Conservation (phyloP, 2,797 vertebrate genomes). For the Tiaroga cobitis region DNA sequence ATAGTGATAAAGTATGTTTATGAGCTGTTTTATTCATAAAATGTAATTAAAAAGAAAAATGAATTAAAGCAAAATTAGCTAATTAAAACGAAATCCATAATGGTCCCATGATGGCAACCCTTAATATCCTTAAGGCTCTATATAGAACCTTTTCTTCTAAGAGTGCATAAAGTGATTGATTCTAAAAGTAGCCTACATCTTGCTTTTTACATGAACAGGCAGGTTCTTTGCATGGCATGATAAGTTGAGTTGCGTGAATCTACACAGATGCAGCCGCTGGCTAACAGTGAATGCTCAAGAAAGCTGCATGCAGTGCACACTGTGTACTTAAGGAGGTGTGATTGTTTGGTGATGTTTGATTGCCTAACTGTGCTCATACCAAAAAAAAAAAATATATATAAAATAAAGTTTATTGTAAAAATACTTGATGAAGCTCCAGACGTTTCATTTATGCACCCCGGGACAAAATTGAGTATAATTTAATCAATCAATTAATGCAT, state of each 20-base stretch:
- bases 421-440: neutral
- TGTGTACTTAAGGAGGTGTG: constrained; percentile 42
- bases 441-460: neutral
- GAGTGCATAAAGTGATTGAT: neutral
- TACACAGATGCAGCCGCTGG: constrained; percentile 6
- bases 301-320: neutral
- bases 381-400: neutral
- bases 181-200: neutral
- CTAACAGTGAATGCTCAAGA: constrained; percentile 21
- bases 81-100: neutral
- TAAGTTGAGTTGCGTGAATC: neutral
- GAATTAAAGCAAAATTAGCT: neutral
- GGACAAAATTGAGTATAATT: neutral
- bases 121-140: neutral
- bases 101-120: neutral
- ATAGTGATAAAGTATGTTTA: neutral
- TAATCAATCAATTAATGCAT: neutral
- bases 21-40: neutral
- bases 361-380: constrained; percentile 12
- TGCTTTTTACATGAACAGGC: neutral
- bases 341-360: constrained; percentile 33
- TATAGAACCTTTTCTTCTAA: neutral
- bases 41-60: neutral
- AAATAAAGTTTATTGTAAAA: neutral
- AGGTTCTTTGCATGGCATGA: too few species aligned